Evolutionary conservation across 1,140 invertebrate genomes (phyloP), one percentile per base, ranked within the genome.

Genomic region (Patella vulgata): DNA sequence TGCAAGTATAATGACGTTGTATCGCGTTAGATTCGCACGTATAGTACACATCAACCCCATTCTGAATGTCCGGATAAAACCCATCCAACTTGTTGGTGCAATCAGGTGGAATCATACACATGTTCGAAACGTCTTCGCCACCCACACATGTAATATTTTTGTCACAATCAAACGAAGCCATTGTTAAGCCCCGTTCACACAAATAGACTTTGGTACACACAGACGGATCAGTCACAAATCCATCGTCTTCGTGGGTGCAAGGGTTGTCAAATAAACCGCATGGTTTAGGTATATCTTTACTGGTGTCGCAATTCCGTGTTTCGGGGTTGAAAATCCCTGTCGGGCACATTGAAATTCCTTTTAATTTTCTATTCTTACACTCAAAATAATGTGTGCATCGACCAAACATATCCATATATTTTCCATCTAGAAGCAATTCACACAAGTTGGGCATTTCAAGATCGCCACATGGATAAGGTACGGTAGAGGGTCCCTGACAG

Each of bases 331-430:
- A 70, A 6, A 70, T 50, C 1, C 67, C 67, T 3, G 43, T 39
- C 0, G 67, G 52, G n/a, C 67, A 70, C 51, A 70, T 43, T 46
- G 53, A 63, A 8, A 70, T 33, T 14, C 59, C 67, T 3, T 43
- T 33, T 27, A 70, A 23, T 28, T 27, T 19, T 28, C 51, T 40
- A 9, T 56, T 46, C 17, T 23, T 46, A 39, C 67, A 70, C 27
- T 47, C 55, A 36, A 66, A 59, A 43, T 70, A 70, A 40, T 70
- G 67, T 12, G 63, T 65, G 59, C 67, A 70, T 12, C 67, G 43
- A 4, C 67, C 67, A 30, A 54, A 61, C 3, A 57, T 50, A 31
- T 70, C 67, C 42, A 70, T 50, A 27, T 62, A 62, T 27, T 53
- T 36, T 0, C 67, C 67, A 40, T 70, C 59, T 1, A 44, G 19